Base-by-base conservation (phyloP, 2,113 vertebrate species). In the Festucalex cinctus region DNA sequence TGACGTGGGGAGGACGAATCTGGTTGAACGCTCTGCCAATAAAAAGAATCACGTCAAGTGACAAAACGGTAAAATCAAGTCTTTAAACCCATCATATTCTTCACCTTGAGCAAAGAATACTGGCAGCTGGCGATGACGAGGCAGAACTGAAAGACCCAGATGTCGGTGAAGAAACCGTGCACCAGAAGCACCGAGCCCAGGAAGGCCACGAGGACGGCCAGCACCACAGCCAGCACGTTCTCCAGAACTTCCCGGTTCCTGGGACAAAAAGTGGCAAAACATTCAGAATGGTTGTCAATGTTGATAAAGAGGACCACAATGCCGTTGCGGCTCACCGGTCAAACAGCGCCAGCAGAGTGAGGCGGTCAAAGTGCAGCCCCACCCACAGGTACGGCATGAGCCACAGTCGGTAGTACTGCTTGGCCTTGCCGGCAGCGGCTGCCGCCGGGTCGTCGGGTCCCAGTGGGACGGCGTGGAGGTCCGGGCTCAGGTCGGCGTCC, bases 61-160 rank as follows among this genome's bases (percentile, higher is more conserved):
- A 49, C 7, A 10, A 54, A 54, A 13, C 9, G 0, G 12, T 2
- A 32, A 54, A 54, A 54, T 5, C 1, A 54, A 13, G 22, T 26
- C 22, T 54, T 54, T 24, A 24, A 26, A 54, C 14, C 13, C 26
- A 2, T 17, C 14, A 17, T 16, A 44, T 32, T 17, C 13, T 8
- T 32, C 90, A 99, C 97, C 96, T 98, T 99, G 28, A 99, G 88
- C 46, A 98, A 90, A 0, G 97, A 99, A 90, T 99, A 99, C 67
- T 98, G 97, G 92, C 96, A 99, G 84, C 96, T 98, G 70, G 97
- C 97, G 80, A 99, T 98, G 83, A 99, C 97, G 69, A 99, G 92
- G 92, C 97, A 98, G 90, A 99, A 99, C 92, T 98, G 97, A 89
- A 98, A 97, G 85, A 98, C 95, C 96, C 96, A 98, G 85, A 99